These are phyloP conservation scores for Tenthredo livida DNA, from an alignment of 2,888 invertebrate species.

Conservation along the genomic window DNA sequence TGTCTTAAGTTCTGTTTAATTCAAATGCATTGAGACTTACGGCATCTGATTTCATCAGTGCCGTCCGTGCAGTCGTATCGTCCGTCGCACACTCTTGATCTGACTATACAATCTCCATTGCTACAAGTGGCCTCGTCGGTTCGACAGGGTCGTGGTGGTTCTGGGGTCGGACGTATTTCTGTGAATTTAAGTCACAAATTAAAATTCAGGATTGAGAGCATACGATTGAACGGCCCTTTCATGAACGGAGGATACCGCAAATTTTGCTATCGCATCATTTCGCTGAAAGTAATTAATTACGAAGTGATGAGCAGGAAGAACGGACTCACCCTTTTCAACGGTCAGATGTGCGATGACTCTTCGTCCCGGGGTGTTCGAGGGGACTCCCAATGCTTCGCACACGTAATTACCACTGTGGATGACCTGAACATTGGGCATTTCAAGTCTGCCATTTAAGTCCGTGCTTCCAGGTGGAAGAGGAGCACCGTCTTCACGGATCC, in stretches of 20 bases:
- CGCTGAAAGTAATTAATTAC: not conserved
- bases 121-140: constrained; percentile 91
- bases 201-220: constrained; percentile 13
- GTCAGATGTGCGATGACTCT: constrained; percentile 85
- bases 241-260: not conserved
- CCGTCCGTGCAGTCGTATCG: constrained; percentile 90
- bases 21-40: constrained; percentile 79
- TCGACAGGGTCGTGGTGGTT: constrained; percentile 81
- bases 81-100: constrained; percentile 88
- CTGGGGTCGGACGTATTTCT: constrained; percentile 77
- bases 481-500: constrained; percentile 86
- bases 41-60: constrained; percentile 94
- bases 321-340: constrained; percentile 88
- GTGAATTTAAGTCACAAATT: constrained; percentile 28
- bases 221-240: not conserved
- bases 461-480: constrained; percentile 89
- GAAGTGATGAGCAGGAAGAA: constrained; percentile 30
- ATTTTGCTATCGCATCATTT: not conserved
- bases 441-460: constrained; percentile 86
- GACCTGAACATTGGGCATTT: constrained; percentile 89
- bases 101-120: constrained; percentile 94
- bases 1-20: not conserved
- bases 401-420: constrained; percentile 90
- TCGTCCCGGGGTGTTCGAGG: constrained; percentile 83
- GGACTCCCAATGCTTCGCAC: constrained; percentile 88